phyloP scores from a whole-genome alignment of 2,888 invertebrate species.

The Chromoteleia sp. region DNA sequence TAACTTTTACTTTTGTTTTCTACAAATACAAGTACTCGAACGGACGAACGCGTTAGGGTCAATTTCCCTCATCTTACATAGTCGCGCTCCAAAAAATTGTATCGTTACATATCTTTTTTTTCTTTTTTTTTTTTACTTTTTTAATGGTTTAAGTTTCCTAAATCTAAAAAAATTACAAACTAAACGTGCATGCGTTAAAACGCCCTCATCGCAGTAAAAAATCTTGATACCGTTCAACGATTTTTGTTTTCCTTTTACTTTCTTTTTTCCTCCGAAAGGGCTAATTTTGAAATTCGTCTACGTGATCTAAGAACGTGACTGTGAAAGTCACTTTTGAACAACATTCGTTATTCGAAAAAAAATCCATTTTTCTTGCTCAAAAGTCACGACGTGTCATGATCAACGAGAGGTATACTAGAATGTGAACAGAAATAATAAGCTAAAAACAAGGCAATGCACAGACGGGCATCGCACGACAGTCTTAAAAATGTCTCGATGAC shows the following conservation, averaged over 20 bases:
- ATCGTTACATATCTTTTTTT: constrained; percentile 16
- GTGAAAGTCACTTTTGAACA: neutral
- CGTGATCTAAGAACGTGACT: constrained; percentile 1
- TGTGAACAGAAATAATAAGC: constrained; percentile 27
- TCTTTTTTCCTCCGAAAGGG: constrained; percentile 15
- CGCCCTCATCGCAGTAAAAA: constrained; percentile 35
- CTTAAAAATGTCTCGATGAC: constrained; percentile 57
- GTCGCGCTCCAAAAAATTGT: constrained; percentile 38
- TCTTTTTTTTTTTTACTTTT: constrained; percentile 25
- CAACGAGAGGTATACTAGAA: constrained; percentile 21
- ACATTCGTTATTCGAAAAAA: neutral
- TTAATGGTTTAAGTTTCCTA: constrained; percentile 32
- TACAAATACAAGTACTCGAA: constrained; percentile 67
- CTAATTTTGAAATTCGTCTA: constrained; percentile 26
- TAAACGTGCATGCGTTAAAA: constrained; percentile 59
- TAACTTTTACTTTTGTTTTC: constrained; percentile 42
- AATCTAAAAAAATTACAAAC: constrained; percentile 58
- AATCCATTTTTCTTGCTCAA: neutral
- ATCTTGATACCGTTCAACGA: neutral
- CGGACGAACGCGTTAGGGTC: constrained; percentile 53
- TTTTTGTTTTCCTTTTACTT: neutral
- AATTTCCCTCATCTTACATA: constrained; percentile 42
- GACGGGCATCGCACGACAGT: constrained; percentile 67
- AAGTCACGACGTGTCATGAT: constrained; percentile 33
- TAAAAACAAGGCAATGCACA: constrained; percentile 63